Evolutionary conservation across 2,797 vertebrate species (phyloP).

Genomic region (Fundulus diaphanus): DNA sequence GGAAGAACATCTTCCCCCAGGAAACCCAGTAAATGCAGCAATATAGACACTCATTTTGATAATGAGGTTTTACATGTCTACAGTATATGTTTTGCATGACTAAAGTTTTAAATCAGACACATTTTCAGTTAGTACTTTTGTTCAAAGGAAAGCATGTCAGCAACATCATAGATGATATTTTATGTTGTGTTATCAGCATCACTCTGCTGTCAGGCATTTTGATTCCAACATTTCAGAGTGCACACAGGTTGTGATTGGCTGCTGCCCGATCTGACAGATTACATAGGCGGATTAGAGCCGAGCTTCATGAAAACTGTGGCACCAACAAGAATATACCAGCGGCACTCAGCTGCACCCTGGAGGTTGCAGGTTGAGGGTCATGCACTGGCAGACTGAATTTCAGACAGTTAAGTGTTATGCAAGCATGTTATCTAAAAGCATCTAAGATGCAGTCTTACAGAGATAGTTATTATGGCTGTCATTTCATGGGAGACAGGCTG

Average conservation of each 20-base stretch:
- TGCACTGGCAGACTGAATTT: conserved; percentile 48
- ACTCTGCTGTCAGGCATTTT: conserved; percentile 69
- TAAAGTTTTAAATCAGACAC: not conserved
- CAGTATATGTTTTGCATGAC: not conserved
- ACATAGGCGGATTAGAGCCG: conserved; percentile 71
- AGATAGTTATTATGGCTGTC: conserved; percentile 66
- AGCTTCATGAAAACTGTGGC: conserved; percentile 54
- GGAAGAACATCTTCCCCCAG: not conserved
- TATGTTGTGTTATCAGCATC: conserved; percentile 47
- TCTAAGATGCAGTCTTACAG: conserved; percentile 63
- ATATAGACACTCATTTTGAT: too few relatives aligned
- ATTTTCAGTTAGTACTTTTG: conserved; percentile 1
- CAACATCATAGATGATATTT: conserved; percentile 38
- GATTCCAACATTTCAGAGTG: conserved; percentile 61
- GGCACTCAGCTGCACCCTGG: conserved; percentile 51
- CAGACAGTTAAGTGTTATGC: conserved; percentile 65
- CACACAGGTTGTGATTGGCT: conserved; percentile 66
- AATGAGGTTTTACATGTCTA: not conserved
- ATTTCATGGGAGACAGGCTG: conserved; percentile 54
- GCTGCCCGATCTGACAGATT: conserved; percentile 72
- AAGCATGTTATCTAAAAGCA: conserved; percentile 72
- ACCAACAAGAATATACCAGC: conserved; percentile 57
- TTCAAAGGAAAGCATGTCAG: conserved; percentile 30
- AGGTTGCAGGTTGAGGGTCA: conserved; percentile 66
- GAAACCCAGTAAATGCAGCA: not conserved